Conservation (phyloP, 1,140 invertebrate genomes). For the Nebria ingens region DNA sequence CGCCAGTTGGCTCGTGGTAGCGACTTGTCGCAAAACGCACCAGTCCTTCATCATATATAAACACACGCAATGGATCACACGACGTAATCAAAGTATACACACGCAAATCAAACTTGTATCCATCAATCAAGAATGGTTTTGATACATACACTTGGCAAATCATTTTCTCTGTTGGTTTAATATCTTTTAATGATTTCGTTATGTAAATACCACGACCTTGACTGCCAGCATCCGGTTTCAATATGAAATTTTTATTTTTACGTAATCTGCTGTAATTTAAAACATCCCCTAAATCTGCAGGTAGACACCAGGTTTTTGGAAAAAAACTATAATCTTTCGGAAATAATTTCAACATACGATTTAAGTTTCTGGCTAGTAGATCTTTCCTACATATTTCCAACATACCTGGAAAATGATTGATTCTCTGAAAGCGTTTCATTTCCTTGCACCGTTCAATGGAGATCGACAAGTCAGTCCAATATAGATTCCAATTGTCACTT, state of each 20-base stretch:
- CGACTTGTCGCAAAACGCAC: conserved; percentile 81
- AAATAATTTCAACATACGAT: conserved; percentile 74
- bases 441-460: conserved; percentile 73
- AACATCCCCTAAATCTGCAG: conserved; percentile 64
- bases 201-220: conserved; percentile 80
- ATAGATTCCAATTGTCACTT: conserved; percentile 76
- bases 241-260: conserved; percentile 70
- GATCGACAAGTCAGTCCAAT: conserved; percentile 78
- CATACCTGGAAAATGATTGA: conserved; percentile 91
- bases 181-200: conserved; percentile 62
- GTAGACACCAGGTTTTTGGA: conserved; percentile 88
- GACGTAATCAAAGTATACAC: conserved; percentile 91
- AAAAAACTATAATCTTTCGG: conserved; percentile 85
- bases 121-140: conserved; percentile 81
- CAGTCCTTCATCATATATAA: conserved; percentile 91
- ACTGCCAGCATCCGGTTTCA: conserved; percentile 80
- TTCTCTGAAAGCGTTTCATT: conserved; percentile 82
- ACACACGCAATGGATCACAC: conserved; percentile 85
- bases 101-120: conserved; percentile 94
- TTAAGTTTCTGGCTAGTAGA: conserved; percentile 71
- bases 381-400: conserved; percentile 83
- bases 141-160: conserved; percentile 73
- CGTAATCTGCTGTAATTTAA: conserved; percentile 50
- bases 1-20: conserved; percentile 66
- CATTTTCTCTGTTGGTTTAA: conserved; percentile 65